Conservation (phyloP, 1,140 invertebrate genomes). For the Pseudachorutes palmiensis region DNA sequence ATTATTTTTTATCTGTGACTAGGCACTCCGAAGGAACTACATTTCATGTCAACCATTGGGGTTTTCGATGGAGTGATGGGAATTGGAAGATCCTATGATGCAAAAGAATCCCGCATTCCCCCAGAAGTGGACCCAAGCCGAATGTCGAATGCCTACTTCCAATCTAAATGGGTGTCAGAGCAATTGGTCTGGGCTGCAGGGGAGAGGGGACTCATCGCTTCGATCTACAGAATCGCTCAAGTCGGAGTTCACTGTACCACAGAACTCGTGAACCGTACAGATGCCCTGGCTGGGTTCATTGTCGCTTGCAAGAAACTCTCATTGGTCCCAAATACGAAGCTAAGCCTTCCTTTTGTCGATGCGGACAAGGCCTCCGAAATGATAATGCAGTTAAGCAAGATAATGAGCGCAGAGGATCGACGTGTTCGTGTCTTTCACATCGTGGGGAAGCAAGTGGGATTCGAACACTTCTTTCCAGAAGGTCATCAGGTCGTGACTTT, state of each 20-base stretch:
- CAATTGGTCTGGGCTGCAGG: neutral
- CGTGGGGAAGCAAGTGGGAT: neutral
- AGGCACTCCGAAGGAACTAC: neutral
- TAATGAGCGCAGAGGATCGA: neutral
- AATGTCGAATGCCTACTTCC: neutral
- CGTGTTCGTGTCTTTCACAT: neutral
- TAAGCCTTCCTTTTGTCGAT: neutral
- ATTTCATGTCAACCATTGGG: conserved; percentile 6
- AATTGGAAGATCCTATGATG: neutral
- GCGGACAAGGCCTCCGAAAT: neutral
- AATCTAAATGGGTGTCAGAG: conserved; percentile 8
- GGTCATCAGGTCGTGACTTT: neutral
- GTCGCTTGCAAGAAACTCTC: neutral
- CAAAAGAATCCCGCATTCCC: neutral
- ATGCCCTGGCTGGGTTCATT: neutral
- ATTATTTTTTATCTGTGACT: too few relatives aligned
- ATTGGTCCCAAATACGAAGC: neutral
- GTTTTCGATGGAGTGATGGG: conserved; percentile 8
- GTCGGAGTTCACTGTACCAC: neutral
- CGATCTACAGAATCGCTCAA: neutral
- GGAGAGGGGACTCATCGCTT: neutral
- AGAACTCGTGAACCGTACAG: neutral
- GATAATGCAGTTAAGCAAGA: neutral
- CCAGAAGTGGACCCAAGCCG: neutral
- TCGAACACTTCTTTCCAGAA: neutral